Evolutionary conservation across 2,113 vertebrate genomes (phyloP), one percentile per base, ranked within the genome.

Genomic region (Jaculus jaculus): DNA sequence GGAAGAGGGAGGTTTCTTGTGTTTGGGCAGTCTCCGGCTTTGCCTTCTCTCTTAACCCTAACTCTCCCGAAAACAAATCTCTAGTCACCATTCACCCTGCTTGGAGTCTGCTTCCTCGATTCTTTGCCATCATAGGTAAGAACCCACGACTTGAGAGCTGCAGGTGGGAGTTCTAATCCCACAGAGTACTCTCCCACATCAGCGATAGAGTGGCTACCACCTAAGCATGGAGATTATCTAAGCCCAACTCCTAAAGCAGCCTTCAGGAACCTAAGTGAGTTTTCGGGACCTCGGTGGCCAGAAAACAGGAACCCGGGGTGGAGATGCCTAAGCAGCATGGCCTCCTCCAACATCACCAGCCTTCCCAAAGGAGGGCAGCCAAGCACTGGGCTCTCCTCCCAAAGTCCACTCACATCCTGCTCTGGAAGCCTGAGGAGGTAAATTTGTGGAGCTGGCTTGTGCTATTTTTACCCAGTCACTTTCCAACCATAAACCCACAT

Each of bases 401-500:
- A n/a, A 30, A 24, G 60, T 54, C 26, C 3, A 2, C 71, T 66
- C 1, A 4, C n/a, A 42, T 20, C 39, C n/a, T 4, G 26, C 79
- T 77, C 73, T 3, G 23, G n/a, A 54, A 83, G 72, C n/a, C 24
- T 4, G 2, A 39, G 51, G 47, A 54, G 54, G 68, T 80, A 30
- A n/a, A 80, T n/a, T 15, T 68, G 58, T 89, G 88, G 86, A 96
- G 92, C 91, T 63, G 87, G 51, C 90, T 61, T 9, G 58, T 54
- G 73, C 95, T 97, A 95, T 96, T 95, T 95, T 93, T 95, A 94
- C 32, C 68, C 72, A 3, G 84, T 63, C 68, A 89, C 84, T 97
- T 96, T 97, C 93, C 95, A 96, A 89, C 95, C 89, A 92, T 93
- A 94, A 97, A 94, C 71, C 93, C 95, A 96, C 87, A 95, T 63